Conservation (phyloP, 1,140 invertebrate species). For the Geopemphigus sp. region DNA sequence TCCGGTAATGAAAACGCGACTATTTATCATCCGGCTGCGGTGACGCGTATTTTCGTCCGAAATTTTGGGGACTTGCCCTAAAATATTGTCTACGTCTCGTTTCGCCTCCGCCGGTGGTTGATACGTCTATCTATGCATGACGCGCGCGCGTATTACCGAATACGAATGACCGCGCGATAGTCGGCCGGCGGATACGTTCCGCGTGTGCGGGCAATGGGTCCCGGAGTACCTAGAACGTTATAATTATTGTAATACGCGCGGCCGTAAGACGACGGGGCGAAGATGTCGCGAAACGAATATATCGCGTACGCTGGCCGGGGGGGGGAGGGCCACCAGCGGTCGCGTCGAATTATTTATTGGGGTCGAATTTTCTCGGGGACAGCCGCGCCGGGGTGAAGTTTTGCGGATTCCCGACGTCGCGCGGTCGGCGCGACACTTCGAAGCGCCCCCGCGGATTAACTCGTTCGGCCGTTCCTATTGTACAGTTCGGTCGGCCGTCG, state of each 20-base stretch:
- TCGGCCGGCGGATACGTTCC: too few relatives aligned
- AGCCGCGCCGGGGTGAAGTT: conserved; percentile 13
- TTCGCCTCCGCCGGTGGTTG: too few relatives aligned
- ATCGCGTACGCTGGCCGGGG: too few relatives aligned
- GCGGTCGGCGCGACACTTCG: conserved; percentile 27
- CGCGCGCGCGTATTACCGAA: too few relatives aligned
- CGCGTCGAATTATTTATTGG: conserved; percentile 45
- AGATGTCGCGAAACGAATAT: not conserved
- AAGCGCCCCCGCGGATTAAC: conserved; percentile 43
- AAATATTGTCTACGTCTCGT: too few relatives aligned
- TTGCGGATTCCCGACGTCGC: conserved; percentile 43
- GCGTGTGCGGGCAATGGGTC: too few relatives aligned
- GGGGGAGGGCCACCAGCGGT: not conserved
- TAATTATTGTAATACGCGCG: too few relatives aligned
- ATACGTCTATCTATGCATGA: too few relatives aligned
- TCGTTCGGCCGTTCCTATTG: not conserved
- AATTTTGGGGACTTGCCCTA: not conserved
- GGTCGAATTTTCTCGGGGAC: conserved; percentile 40
- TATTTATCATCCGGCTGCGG: conserved; percentile 4
- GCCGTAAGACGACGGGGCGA: not conserved
- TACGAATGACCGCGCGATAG: too few relatives aligned
- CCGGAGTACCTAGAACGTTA: too few relatives aligned
- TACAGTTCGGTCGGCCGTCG: not conserved
- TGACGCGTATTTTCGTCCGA: not conserved
- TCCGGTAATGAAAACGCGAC: not conserved